Evolutionary conservation across 2,888 invertebrate species (phyloP).

Genomic region (Ophioninae sp.): DNA sequence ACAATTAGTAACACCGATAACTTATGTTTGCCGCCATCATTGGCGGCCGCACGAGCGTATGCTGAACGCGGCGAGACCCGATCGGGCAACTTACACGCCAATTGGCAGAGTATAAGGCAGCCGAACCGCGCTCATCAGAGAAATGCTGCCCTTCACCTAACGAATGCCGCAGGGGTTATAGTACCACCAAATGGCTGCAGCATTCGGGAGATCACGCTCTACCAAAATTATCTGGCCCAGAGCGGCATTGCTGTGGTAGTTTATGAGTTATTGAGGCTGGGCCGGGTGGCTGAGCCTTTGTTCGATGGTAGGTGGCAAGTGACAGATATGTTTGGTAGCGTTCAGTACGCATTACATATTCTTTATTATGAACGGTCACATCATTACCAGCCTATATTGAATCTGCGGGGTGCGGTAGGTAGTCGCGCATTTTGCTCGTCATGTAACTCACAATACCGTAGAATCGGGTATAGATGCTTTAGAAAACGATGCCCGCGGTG

Average conservation of each 20-base stretch:
- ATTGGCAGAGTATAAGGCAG: too few species aligned
- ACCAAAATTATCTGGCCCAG: slow-evolving; percentile 11
- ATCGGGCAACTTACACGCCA: too few species aligned
- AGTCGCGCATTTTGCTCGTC: not conserved
- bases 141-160: not conserved
- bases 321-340: not conserved
- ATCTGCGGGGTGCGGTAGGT: slow-evolving; percentile 1
- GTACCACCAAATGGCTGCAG: not conserved
- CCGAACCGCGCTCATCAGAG: not conserved
- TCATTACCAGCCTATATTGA: slow-evolving; percentile 25
- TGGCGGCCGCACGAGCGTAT: too few species aligned
- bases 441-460: not conserved
- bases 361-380: slow-evolving; percentile 32
- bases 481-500: not conserved
- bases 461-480: not conserved
- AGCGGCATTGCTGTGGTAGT: slow-evolving; percentile 5
- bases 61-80: too few species aligned
- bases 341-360: slow-evolving; percentile 14
- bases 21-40: too few species aligned
- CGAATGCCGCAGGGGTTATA: not conserved
- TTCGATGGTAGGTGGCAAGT: slow-evolving; percentile 16
- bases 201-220: not conserved
- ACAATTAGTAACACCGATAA: too few species aligned
- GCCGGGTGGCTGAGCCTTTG: not conserved
- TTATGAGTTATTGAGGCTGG: slow-evolving; percentile 27